phyloP scores from a whole-genome alignment of 2,888 invertebrate genomes.

The Spilarctia lutea region DNA sequence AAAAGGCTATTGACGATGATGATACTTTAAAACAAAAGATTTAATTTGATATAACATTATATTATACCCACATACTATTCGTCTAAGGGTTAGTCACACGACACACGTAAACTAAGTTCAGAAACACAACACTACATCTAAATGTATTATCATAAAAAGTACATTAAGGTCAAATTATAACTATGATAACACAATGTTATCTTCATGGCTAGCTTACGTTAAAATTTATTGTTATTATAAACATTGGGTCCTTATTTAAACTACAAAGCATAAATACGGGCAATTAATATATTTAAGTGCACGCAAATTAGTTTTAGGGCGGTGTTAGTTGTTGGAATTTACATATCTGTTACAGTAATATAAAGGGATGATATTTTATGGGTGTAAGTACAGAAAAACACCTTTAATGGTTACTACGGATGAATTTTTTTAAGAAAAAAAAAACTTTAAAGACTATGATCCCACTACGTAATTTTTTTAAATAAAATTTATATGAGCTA shows the following conservation, averaged over 20 bases:
- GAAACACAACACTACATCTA: conserved; percentile 35
- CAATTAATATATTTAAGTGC: conserved; percentile 42
- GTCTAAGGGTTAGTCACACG: background rate
- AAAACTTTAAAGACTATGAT: no score
- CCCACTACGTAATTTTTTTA: no score
- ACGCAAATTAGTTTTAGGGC: conserved; percentile 46
- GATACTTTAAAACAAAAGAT: no score
- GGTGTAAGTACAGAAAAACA: background rate
- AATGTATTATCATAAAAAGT: conserved; percentile 65
- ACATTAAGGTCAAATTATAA: conserved; percentile 62
- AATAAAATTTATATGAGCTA: no score
- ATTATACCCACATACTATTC: background rate
- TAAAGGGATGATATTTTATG: conserved; percentile 44
- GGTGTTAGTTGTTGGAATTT: conserved; percentile 51
- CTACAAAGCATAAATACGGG: conserved; percentile 37
- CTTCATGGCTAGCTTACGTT: conserved; percentile 57
- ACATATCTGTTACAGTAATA: conserved; percentile 40
- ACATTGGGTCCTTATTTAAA: conserved; percentile 33
- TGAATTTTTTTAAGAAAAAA: no score
- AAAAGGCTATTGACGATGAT: no score
- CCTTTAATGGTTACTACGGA: background rate
- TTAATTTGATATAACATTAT: background rate
- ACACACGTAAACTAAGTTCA: conserved; percentile 5
- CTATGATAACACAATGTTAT: conserved; percentile 62
- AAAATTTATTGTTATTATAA: conserved; percentile 58